Evolutionary conservation across 2,888 invertebrate genomes (phyloP).

Genomic region (Limulus polyphemus): DNA sequence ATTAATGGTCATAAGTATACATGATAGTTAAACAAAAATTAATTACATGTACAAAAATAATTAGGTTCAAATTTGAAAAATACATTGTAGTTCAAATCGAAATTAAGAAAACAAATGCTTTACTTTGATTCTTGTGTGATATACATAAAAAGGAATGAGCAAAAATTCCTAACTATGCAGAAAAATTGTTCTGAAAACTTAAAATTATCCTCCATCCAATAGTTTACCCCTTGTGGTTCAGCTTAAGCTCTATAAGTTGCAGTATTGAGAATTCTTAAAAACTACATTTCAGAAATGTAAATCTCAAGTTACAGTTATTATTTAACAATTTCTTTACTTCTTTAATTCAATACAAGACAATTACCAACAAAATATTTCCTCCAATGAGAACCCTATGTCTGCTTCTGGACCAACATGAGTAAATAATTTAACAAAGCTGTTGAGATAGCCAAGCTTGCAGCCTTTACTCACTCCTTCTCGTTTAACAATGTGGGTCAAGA

Average conservation of each 20-base stretch:
- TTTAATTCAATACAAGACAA: conserved; percentile 25
- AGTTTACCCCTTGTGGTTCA: too few species aligned
- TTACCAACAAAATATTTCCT: conserved; percentile 72
- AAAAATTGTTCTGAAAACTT: background rate
- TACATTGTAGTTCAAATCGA: too few species aligned
- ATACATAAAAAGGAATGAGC: conserved; percentile 25
- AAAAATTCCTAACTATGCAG: conserved; percentile 1
- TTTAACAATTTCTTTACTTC: background rate
- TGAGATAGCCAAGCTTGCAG: conserved; percentile 70
- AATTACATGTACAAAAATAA: too few species aligned
- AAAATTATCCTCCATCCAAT: background rate
- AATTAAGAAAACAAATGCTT: too few species aligned
- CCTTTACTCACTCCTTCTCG: conserved; percentile 55
- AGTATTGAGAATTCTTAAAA: background rate
- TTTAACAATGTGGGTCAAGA: conserved; percentile 48
- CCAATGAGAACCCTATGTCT: conserved; percentile 56
- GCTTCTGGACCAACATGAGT: conserved; percentile 48
- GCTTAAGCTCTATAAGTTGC: too few species aligned
- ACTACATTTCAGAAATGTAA: conserved; percentile 2
- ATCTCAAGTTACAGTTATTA: background rate
- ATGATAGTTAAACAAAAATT: too few species aligned
- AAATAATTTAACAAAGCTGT: conserved; percentile 70
- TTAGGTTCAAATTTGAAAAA: too few species aligned
- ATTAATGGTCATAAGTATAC: conserved; percentile 12
- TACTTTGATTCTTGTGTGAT: too few species aligned